phyloP scores from a whole-genome alignment of 2,113 vertebrate genomes.

The Ochotona curzoniae region DNA sequence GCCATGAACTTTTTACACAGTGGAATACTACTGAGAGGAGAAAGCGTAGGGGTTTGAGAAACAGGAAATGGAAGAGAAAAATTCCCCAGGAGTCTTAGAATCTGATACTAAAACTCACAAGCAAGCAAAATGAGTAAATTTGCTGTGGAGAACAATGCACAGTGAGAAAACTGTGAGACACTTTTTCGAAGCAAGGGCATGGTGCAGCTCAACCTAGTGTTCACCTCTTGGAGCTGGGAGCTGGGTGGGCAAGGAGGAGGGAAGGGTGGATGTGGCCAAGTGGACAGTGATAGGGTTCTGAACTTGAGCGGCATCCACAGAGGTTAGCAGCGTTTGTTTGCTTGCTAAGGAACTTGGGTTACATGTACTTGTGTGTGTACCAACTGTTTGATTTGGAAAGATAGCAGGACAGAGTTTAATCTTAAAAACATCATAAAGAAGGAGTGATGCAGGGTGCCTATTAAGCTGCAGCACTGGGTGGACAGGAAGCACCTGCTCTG shows the following conservation, averaged over 20 bases:
- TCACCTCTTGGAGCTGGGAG: neutral
- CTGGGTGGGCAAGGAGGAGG: rapidly evolving
- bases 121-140: neutral
- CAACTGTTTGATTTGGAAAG: neutral
- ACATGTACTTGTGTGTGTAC: neutral
- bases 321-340: neutral
- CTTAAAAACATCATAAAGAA: neutral
- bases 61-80: neutral
- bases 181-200: neutral
- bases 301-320: too few relatives aligned
- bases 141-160: neutral
- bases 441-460: neutral
- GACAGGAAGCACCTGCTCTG: neutral
- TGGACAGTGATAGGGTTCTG: neutral
- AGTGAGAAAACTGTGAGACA: neutral
- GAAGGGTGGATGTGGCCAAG: rapidly evolving
- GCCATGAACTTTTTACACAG: too few relatives aligned
- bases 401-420: neutral
- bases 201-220: neutral
- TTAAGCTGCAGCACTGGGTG: neutral
- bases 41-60: neutral
- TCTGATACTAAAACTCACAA: neutral
- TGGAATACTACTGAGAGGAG: neutral
- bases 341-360: neutral
- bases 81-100: neutral